These are phyloP conservation scores for Apolygus lucorum DNA, from an alignment of 1,140 invertebrate species.

Conservation along the genomic window DNA sequence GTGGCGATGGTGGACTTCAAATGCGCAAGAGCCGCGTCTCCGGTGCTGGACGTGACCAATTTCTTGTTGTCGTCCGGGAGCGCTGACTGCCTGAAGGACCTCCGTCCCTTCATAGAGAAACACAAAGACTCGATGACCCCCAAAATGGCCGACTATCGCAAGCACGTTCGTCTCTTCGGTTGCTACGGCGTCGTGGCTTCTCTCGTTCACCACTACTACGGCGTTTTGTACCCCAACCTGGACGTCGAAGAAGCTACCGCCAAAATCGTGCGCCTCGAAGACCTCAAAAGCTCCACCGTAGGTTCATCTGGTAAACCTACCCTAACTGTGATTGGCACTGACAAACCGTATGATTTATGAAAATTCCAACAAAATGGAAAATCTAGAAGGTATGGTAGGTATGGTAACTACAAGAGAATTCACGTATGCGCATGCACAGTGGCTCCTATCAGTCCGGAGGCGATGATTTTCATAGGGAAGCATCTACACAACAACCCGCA, in stretches of 20 bases:
- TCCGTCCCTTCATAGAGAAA: neutral
- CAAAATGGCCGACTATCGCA: neutral
- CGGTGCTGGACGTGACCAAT: neutral
- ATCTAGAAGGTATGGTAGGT: no score
- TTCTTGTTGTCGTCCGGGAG: neutral
- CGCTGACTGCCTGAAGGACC: neutral
- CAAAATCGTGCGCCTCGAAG: no score
- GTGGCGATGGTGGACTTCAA: conserved; percentile 3
- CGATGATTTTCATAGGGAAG: no score
- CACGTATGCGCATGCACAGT: no score
- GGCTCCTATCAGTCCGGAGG: no score
- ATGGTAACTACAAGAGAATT: no score
- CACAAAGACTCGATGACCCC: conserved; percentile 1
- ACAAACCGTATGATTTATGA: no score
- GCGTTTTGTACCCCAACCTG: neutral
- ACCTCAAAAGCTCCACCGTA: no score
- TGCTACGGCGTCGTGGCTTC: neutral
- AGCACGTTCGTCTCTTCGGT: neutral
- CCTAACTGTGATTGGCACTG: no score
- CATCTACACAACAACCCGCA: no score
- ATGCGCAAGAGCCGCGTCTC: neutral
- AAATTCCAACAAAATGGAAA: no score
- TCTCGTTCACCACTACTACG: neutral
- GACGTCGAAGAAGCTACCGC: neutral
- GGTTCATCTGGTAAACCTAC: no score